Percentiles rank a stretch among this genome's conserved stretches.
Evolutionary conservation across 2,888 invertebrate genomes (phyloP).

Genomic region (Nemurella pictetii): DNA sequence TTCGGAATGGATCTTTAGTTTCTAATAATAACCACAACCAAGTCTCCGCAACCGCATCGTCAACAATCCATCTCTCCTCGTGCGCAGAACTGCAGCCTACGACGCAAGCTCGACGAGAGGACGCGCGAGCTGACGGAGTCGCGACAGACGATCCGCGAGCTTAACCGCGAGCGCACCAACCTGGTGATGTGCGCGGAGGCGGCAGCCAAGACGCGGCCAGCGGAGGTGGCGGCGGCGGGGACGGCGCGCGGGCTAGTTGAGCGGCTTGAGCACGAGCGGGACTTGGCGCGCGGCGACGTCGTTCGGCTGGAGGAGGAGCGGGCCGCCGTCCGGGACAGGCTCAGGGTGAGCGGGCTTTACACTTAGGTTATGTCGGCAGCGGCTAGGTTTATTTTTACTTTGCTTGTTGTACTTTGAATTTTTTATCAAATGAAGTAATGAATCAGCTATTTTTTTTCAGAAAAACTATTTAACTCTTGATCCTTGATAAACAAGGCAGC

Average conservation of each 20-base stretch:
- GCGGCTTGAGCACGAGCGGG: constrained; percentile 61
- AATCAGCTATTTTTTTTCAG: too few relatives aligned
- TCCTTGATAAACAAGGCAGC: too few relatives aligned
- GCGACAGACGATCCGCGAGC: constrained; percentile 53
- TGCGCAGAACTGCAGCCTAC: constrained; percentile 48
- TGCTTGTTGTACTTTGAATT: too few relatives aligned
- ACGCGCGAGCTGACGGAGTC: constrained; percentile 52
- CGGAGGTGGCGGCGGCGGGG: not conserved
- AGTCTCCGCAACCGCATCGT: not conserved
- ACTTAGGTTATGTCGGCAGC: too few relatives aligned
- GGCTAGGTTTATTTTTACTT: too few relatives aligned
- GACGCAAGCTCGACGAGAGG: constrained; percentile 51
- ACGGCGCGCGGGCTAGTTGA: constrained; percentile 45
- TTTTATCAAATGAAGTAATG: too few relatives aligned
- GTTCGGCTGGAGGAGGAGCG: constrained; percentile 63
- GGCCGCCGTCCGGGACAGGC: constrained; percentile 59
- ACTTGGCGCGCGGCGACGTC: constrained; percentile 58
- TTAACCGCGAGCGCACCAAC: constrained; percentile 53
- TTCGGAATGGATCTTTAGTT: too few relatives aligned
- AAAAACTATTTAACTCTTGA: too few relatives aligned
- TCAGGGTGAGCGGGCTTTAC: too few relatives aligned
- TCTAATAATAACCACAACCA: too few relatives aligned
- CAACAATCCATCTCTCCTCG: not conserved
- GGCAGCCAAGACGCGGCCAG: not conserved
- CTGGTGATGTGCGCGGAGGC: constrained; percentile 52